phyloP scores from a whole-genome alignment of 2,113 vertebrate genomes.

The Gasterosteus nipponicus region DNA sequence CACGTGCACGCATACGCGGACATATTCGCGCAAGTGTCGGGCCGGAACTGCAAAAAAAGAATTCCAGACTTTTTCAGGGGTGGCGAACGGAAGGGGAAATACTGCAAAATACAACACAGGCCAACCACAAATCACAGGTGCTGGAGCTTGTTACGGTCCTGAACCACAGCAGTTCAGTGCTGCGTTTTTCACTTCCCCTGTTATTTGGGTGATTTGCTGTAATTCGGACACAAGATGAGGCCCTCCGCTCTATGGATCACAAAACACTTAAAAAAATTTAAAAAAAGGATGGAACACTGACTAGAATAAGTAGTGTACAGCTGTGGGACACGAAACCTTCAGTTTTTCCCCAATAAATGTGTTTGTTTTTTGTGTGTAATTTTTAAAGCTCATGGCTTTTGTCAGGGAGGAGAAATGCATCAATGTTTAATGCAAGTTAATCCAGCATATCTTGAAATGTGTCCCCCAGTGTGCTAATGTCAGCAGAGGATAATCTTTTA shows the following conservation, averaged over 20 bases:
- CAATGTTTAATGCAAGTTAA: conserved; percentile 10
- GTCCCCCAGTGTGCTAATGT: conserved; percentile 5
- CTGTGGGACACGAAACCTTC: neutral
- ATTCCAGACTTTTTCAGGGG: too few relatives aligned
- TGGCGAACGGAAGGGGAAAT: too few relatives aligned
- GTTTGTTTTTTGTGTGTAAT: conserved; percentile 1
- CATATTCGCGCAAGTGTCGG: too few relatives aligned
- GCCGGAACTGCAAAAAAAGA: too few relatives aligned
- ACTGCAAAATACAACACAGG: conserved; percentile 35
- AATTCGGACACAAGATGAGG: conserved; percentile 52
- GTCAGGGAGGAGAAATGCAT: neutral
- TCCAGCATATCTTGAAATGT: conserved; percentile 27
- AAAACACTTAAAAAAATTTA: conserved; percentile 24
- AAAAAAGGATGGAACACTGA: conserved; percentile 1
- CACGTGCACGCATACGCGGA: too few relatives aligned
- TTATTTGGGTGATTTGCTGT: conserved; percentile 59
- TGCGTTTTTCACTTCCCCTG: conserved; percentile 51
- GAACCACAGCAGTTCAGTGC: conserved; percentile 45
- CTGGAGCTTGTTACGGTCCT: conserved; percentile 43
- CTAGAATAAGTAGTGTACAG: neutral
- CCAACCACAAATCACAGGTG: conserved; percentile 57
- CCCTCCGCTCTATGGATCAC: conserved; percentile 47
- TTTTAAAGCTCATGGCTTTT: neutral
- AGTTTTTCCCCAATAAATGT: conserved; percentile 1
- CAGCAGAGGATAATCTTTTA: conserved; percentile 19